These are phyloP conservation scores for Tanypteryx hageni DNA, from an alignment of 2,888 invertebrate genomes.

Conservation along the genomic window DNA sequence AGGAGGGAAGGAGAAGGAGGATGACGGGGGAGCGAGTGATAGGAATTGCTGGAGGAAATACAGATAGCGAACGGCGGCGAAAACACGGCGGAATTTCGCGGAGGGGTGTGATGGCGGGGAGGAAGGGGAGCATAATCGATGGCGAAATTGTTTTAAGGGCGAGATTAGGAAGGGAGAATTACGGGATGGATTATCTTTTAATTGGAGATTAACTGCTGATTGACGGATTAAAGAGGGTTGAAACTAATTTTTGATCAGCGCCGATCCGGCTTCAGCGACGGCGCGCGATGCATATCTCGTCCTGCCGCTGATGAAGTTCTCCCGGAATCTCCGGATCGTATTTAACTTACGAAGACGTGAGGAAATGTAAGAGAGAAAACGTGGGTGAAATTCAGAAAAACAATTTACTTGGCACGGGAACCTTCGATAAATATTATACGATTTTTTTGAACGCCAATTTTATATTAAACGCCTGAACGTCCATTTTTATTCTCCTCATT, in stretches of 20 bases:
- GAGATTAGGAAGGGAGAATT: too few species aligned
- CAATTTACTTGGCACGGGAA: not conserved
- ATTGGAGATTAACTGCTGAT: conserved; percentile 12
- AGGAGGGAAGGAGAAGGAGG: not conserved
- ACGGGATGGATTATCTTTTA: not conserved
- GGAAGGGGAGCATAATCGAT: not conserved
- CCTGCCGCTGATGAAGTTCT: not conserved
- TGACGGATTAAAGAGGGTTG: conserved; percentile 13
- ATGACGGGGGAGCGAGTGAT: conserved; percentile 11
- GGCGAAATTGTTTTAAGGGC: too few species aligned
- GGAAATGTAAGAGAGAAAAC: not conserved
- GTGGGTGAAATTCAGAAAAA: not conserved
- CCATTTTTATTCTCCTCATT: too few species aligned
- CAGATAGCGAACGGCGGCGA: not conserved
- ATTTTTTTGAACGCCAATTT: too few species aligned
- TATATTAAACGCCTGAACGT: too few species aligned
- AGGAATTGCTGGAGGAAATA: not conserved
- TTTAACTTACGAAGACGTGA: not conserved
- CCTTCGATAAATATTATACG: too few species aligned
- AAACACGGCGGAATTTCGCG: not conserved
- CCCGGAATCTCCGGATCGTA: not conserved
- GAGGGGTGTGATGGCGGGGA: not conserved
- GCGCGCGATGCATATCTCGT: not conserved
- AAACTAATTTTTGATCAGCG: conserved; percentile 4
- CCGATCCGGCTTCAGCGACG: not conserved